phyloP scores from a whole-genome alignment of 2,113 vertebrate genomes.

The Percina caprodes region DNA sequence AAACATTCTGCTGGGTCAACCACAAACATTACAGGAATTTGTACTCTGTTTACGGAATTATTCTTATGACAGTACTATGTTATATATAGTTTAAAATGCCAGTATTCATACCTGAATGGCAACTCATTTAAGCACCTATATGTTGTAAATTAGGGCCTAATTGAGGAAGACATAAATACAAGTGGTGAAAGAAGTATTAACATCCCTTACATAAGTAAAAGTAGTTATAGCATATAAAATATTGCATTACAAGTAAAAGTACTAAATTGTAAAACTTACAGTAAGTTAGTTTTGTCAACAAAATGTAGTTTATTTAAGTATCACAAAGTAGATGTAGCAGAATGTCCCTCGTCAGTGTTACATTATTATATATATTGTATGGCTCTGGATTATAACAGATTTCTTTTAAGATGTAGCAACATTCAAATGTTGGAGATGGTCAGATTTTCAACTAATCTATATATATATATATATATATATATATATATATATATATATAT shows the following conservation, averaged over 20 bases:
- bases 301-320: neutral
- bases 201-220: neutral
- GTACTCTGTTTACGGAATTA: neutral
- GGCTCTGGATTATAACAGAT: neutral
- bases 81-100: neutral
- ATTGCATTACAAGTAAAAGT: neutral
- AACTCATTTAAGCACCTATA: neutral
- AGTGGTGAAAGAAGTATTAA: neutral
- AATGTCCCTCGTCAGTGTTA: neutral
- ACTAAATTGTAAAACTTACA: neutral
- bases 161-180: neutral
- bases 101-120: neutral
- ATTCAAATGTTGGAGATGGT: neutral
- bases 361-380: neutral
- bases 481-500: too few relatives aligned
- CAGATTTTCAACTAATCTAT: neutral
- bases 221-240: too few relatives aligned
- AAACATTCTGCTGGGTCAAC: constrained; percentile 28
- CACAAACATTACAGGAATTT: constrained; percentile 34
- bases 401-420: neutral
- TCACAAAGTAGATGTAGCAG: neutral
- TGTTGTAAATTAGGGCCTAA: neutral
- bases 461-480: too few relatives aligned
- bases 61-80: neutral
- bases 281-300: neutral